Conservation (phyloP, 2,888 invertebrate species). For the Eupithecia vulgata region DNA sequence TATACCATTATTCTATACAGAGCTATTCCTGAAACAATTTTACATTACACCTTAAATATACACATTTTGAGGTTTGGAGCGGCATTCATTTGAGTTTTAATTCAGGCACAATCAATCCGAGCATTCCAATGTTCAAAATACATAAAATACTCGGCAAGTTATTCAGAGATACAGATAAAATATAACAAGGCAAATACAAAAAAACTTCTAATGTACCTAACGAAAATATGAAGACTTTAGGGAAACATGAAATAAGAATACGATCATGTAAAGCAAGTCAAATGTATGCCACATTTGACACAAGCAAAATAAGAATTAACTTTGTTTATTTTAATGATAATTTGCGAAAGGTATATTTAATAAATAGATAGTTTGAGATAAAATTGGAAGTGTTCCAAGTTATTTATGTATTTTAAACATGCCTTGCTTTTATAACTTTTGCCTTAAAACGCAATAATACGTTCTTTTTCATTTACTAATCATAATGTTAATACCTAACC, state of each 20-base stretch:
- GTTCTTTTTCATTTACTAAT: slow-evolving; percentile 62
- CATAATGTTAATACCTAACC: slow-evolving; percentile 50
- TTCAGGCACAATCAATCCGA: slow-evolving; percentile 83
- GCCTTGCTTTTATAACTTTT: slow-evolving; percentile 62
- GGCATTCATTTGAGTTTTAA: slow-evolving; percentile 75
- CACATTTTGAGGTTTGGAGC: slow-evolving; percentile 83
- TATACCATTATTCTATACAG: slow-evolving; percentile 70
- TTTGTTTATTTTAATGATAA: neutral
- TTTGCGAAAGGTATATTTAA: neutral
- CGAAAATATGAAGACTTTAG: neutral
- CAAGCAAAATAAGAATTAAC: neutral
- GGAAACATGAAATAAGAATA: neutral
- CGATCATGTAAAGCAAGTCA: neutral
- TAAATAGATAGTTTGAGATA: neutral
- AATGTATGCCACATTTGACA: neutral
- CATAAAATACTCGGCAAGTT: slow-evolving; percentile 58
- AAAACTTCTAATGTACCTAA: neutral
- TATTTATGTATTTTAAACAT: slow-evolving; percentile 75
- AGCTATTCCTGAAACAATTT: slow-evolving; percentile 67
- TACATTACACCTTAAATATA: slow-evolving; percentile 70
- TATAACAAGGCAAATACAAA: neutral
- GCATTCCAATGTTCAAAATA: slow-evolving; percentile 78
- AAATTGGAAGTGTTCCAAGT: slow-evolving; percentile 35
- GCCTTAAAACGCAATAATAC: slow-evolving; percentile 63
- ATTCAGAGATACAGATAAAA: slow-evolving; percentile 4